Evolutionary conservation across 2,797 vertebrate species (phyloP).

Genomic region (Sternarchorhynchus goeldii): DNA sequence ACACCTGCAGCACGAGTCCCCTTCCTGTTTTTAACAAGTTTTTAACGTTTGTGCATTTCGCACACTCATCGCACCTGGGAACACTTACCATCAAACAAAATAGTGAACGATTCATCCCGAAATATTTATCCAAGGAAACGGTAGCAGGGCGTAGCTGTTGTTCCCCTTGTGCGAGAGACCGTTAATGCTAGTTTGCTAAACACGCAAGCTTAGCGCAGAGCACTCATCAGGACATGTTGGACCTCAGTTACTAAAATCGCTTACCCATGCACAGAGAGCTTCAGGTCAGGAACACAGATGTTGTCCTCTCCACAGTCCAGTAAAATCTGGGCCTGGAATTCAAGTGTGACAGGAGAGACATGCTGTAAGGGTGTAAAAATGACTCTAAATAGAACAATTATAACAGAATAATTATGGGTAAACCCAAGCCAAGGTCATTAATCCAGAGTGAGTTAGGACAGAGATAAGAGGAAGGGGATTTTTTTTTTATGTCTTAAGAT

Average conservation of each 20-base stretch:
- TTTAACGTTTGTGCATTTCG: not conserved
- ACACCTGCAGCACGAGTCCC: conserved; percentile 61
- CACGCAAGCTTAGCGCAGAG: not conserved
- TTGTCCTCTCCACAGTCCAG: conserved; percentile 94
- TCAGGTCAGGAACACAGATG: conserved; percentile 91
- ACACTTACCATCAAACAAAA: conserved; percentile 19
- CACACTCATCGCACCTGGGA: conserved; percentile 22
- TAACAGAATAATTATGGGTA: not conserved
- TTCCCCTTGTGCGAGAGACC: not conserved
- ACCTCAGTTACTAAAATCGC: conserved; percentile 39
- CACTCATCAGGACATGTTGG: too few relatives aligned
- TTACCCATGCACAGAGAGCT: conserved; percentile 86
- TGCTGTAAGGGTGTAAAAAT: not conserved
- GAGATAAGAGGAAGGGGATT: not conserved
- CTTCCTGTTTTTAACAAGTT: conserved; percentile 61
- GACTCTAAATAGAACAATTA: conserved; percentile 28
- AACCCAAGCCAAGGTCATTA: conserved; percentile 24
- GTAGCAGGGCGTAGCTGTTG: not conserved
- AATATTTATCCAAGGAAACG: conserved; percentile 26
- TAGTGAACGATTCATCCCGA: not conserved
- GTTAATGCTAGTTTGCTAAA: not conserved
- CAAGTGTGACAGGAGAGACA: conserved; percentile 15
- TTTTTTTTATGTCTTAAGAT: not conserved
- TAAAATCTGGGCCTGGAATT: conserved; percentile 85
- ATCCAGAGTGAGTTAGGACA: too few relatives aligned